phyloP scores from a whole-genome alignment of 2,797 vertebrate genomes.

The Ptychadena robeensis region DNA sequence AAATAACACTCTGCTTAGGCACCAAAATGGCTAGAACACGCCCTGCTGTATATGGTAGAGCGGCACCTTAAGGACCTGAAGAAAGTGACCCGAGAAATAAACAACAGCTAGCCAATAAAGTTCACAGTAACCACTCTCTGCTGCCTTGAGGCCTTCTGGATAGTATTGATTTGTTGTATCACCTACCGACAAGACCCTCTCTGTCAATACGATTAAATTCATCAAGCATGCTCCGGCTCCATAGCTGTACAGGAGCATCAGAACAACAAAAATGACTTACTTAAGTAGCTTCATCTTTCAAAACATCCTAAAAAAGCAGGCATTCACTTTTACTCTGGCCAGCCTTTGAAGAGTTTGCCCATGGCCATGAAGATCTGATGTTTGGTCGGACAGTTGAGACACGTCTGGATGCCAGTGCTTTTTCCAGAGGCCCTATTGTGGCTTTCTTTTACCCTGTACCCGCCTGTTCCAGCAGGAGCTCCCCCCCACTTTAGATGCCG shows the following conservation, averaged over 20 bases:
- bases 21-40: too few relatives aligned
- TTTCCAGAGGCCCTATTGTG: conserved; percentile 92
- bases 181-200: conserved; percentile 92
- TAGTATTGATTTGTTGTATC: conserved; percentile 93
- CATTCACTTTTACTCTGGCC: conserved; percentile 82
- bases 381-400: conserved; percentile 94
- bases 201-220: conserved; percentile 92
- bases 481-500: conserved; percentile 92
- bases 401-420: conserved; percentile 90
- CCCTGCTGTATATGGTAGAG: too few relatives aligned
- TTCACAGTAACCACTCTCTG: conserved; percentile 79
- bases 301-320: not conserved
- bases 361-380: conserved; percentile 91
- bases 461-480: conserved; percentile 88
- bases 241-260: conserved; percentile 62
- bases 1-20: too few relatives aligned
- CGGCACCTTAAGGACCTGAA: not conserved
- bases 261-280: not conserved
- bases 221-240: conserved; percentile 93
- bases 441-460: conserved; percentile 95
- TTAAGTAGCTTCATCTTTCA: not conserved
- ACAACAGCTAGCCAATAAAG: not conserved
- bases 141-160: conserved; percentile 93
- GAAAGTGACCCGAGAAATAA: too few relatives aligned
- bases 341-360: conserved; percentile 94